Conservation (phyloP, 2,888 invertebrate genomes). For the Sussaba pulchella region DNA sequence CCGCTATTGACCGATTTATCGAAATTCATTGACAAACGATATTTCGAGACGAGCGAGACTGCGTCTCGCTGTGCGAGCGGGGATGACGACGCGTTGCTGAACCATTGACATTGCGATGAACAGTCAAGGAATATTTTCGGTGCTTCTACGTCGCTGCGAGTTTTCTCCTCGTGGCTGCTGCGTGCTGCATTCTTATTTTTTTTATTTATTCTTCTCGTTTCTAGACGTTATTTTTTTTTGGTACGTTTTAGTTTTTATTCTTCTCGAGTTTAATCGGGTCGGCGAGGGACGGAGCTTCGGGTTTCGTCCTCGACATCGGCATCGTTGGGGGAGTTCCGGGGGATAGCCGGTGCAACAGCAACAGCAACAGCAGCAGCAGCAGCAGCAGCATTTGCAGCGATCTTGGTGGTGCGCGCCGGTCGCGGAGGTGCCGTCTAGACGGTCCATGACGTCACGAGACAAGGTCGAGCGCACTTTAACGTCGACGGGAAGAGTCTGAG, state of each 20-base stretch:
- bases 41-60: neutral
- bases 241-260: slow-evolving; percentile 71
- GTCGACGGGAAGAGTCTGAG: slow-evolving; percentile 61
- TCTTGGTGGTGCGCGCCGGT: slow-evolving; percentile 51
- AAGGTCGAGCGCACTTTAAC: slow-evolving; percentile 78
- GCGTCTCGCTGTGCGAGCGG: neutral
- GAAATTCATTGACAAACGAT: neutral
- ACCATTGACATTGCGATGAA: no score
- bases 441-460: slow-evolving; percentile 78
- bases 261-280: slow-evolving; percentile 75
- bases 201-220: neutral
- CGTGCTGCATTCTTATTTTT: neutral
- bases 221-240: slow-evolving; percentile 24
- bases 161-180: neutral
- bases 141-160: slow-evolving; percentile 15
- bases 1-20: neutral
- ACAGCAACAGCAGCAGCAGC: no score
- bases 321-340: slow-evolving; percentile 21
- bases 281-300: slow-evolving; percentile 12
- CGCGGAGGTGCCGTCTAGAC: slow-evolving; percentile 77
- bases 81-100: slow-evolving; percentile 14
- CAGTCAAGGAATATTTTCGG: no score
- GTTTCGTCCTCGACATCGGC: slow-evolving; percentile 2
- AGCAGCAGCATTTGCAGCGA: slow-evolving; percentile 55
- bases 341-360: slow-evolving; percentile 35